Evolutionary conservation across 1,140 invertebrate species (phyloP), one percentile per base, ranked within the genome.

Genomic region (Drosophila willistoni): DNA sequence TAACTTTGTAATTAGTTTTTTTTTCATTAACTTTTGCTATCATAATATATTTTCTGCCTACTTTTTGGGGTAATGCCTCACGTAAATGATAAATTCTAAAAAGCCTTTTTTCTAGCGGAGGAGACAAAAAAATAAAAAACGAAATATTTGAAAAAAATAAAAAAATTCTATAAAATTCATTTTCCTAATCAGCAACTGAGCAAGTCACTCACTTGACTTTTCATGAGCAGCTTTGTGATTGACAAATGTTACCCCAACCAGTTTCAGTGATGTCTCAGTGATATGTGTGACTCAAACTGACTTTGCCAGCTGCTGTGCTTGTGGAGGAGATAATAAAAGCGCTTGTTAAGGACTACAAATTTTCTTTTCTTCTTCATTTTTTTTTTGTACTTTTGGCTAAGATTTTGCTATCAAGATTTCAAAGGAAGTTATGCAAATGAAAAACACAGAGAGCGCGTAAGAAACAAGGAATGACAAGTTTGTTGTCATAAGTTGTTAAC

Each of bases 151-250:
- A 54, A 57, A 71, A 73, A 76, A 78, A 79, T 87, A n/a, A n/a
- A n/a, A n/a, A n/a, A n/a, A 79, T 85, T 71, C 71, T 82, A 76
- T 82, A 68, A 87, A 85, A 87, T 85, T 85, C 86, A 85, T 85
- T 85, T 76, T 60, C 74, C 75, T 78, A 87, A 85, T 86, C 82
- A 82, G 69, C 68, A 72, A 64, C 41, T 65, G 56, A 72, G 80
- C 55, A 81, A 85, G 82, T 82, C 82, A 86, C 29, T 85, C 83
- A 70, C 66, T 68, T 79, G 77, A 72, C 70, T 83, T 77, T 80
- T 61, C 39, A 79, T 70, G 59, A 64, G 41, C 14, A 73, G 67
- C 76, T 69, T 59, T 59, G 56, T 59, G 25, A 33, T 51, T 51
- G 44, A 51, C 44, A 51, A 22, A 19, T 19, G 44, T 51, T 39